Evolutionary conservation across 2,888 invertebrate genomes (phyloP).

Genomic region (Caenorhabditis becei): DNA sequence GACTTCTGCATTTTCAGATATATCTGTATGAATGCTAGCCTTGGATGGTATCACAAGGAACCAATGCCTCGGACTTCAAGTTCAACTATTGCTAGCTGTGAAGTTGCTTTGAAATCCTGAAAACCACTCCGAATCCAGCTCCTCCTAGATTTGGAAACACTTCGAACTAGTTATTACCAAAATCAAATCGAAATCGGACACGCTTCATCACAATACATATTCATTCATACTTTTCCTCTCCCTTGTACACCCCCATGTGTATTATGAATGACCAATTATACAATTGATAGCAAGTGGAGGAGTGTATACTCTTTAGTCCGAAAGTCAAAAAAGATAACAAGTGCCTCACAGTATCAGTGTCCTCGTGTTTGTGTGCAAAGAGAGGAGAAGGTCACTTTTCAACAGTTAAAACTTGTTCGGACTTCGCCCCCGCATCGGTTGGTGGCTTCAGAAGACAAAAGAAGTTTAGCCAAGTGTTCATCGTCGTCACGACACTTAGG

Average conservation of each 20-base stretch:
- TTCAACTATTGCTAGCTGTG: no score
- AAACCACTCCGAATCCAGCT: no score
- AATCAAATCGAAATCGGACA: no score
- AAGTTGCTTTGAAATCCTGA: no score
- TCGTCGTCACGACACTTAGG: not conserved
- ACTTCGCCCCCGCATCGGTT: not conserved
- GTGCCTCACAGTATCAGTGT: constrained; percentile 12
- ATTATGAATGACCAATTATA: not conserved
- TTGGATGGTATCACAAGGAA: no score
- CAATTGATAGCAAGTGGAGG: not conserved
- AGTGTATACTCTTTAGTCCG: constrained; percentile 11
- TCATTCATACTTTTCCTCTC: constrained; percentile 10
- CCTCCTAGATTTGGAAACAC: no score
- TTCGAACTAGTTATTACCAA: no score
- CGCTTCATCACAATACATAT: no score
- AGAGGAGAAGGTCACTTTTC: constrained; percentile 5
- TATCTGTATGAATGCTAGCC: no score
- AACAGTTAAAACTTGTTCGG: not conserved
- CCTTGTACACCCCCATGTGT: constrained; percentile 18
- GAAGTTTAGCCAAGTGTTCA: not conserved
- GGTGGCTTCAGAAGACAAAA: constrained; percentile 25
- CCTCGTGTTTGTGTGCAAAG: constrained; percentile 14
- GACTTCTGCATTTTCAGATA: no score
- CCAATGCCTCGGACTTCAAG: no score
- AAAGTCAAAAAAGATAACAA: constrained; percentile 8